Conservation (phyloP, 2,797 vertebrate species). For the Phyllotis vaccarum region DNA sequence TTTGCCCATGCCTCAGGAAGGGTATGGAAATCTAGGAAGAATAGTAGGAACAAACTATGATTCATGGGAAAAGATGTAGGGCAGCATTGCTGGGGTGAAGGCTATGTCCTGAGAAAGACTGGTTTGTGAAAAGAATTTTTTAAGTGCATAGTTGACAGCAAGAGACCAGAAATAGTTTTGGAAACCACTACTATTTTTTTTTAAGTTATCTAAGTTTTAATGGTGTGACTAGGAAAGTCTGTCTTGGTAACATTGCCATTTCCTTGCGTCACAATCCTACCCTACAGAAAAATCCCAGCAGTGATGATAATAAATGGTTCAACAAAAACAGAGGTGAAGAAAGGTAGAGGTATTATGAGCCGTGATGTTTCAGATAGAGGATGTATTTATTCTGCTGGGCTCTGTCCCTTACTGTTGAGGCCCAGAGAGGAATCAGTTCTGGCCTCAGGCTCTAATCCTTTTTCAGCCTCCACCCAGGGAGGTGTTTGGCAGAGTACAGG, state of each 20-base stretch:
- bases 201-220: background rate
- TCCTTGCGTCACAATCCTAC: background rate
- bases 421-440: background rate
- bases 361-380: background rate
- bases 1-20: background rate
- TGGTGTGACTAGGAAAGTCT: background rate
- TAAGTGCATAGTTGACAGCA: background rate
- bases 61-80: background rate
- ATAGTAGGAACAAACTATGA: background rate
- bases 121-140: background rate
- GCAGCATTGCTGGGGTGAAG: background rate
- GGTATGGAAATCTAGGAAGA: background rate
- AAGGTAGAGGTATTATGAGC: background rate
- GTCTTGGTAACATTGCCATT: background rate
- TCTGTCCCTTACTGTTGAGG: background rate
- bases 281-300: background rate
- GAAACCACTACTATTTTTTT: slow-evolving; percentile 20
- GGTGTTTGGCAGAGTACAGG: background rate
- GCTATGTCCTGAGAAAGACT: background rate
- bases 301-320: background rate
- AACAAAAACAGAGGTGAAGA: background rate
- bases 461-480: slow-evolving; percentile 25
- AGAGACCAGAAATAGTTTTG: slow-evolving; percentile 39
- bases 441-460: background rate
- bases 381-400: background rate